Base-by-base conservation (phyloP, 2,113 vertebrate species). In the Indicator maculatus region DNA sequence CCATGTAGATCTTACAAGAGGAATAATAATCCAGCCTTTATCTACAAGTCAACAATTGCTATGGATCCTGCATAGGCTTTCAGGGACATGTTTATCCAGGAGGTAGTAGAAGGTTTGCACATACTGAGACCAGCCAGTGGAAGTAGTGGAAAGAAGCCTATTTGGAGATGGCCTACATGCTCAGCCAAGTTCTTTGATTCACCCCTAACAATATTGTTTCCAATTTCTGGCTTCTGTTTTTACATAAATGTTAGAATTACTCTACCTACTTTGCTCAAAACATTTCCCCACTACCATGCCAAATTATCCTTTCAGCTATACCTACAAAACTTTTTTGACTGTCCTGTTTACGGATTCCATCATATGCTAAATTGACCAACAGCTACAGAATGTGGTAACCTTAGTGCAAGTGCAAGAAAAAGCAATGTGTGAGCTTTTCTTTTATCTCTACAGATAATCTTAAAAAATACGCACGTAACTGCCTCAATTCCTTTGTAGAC, bases 401-500 rank as follows among this genome's bases (percentile, higher is more conserved):
- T 50, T 44, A 74, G 33, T 28, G 24, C 21, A 82, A 78, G 3
- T 70, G 30, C n/a, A 58, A 81, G 39, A 73, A 85, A 92, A 91
- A 93, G 26, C 41, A 56, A 38, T 6, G 6, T 36, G 12, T 19
- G 19, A 52, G 4, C 9, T 21, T 44, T 23, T 66, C 76, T 59
- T 4, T 0, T 16, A 95, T 93, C 93, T 93, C 28, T 61, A 30
- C 85, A 91, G 58, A 83, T 86, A 81, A 93, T 95, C 94, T 95
- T 86, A 24, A 89, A 75, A 77, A 89, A 56, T 61, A 89, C 0
- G 0, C 18, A 60, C 14, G 27, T 24, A 88, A 56, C 26, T 88
- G 79, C 58, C 53, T 93, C 79, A 83, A 56, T 90, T 93, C 39
- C 83, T 95, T 80, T 75, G 71, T 82, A 69, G 75, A 89, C 91